Percentiles rank a stretch among this genome's conserved stretches.
These are phyloP conservation scores for Cliona cf. orientalis DNA, from an alignment of 37 sponge, comb jelly and placozoan species.

Conservation along the genomic window DNA sequence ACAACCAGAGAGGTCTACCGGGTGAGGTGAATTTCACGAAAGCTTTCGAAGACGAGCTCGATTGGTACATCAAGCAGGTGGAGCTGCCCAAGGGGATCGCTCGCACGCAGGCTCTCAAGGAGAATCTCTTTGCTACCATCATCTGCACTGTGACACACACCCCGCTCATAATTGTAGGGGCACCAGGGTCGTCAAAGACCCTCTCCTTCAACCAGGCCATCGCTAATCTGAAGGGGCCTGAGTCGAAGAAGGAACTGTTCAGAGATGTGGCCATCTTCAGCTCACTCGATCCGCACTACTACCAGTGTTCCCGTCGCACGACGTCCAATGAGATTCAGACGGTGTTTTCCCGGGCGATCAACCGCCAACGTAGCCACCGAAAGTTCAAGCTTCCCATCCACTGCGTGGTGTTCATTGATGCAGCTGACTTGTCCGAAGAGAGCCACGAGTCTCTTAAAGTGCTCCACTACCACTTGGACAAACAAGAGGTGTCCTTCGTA, in stretches of 20 bases:
- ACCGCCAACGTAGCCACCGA: slow-evolving; percentile 67
- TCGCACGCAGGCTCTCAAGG: slow-evolving; percentile 86
- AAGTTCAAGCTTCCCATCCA: slow-evolving; percentile 67
- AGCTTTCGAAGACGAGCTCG: slow-evolving; percentile 64
- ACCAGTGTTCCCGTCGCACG: slow-evolving; percentile 90
- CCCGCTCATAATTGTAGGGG: slow-evolving; percentile 92
- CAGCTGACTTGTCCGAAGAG: slow-evolving; percentile 93
- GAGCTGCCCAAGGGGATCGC: slow-evolving; percentile 89
- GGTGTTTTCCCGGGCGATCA: slow-evolving; percentile 82
- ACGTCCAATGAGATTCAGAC: slow-evolving; percentile 91
- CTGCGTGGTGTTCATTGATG: slow-evolving; percentile 96
- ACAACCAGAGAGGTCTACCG: slow-evolving; percentile 9
- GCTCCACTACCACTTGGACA: slow-evolving; percentile 92
- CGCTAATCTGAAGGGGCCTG: slow-evolving; percentile 86
- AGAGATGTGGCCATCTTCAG: slow-evolving; percentile 65
- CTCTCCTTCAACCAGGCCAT: slow-evolving; percentile 92
- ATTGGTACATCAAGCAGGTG: slow-evolving; percentile 56
- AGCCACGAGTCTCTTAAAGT: slow-evolving; percentile 94
- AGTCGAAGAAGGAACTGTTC: slow-evolving; percentile 68
- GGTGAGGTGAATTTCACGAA: slow-evolving; percentile 43
- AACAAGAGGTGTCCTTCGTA: slow-evolving; percentile 88
- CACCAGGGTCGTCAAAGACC: slow-evolving; percentile 92
- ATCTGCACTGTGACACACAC: slow-evolving; percentile 82
- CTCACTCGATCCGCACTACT: slow-evolving; percentile 80
- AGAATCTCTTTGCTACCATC: slow-evolving; percentile 90